phyloP scores from a whole-genome alignment of 2,113 vertebrate species.

The Nerophis lumbriciformis region DNA sequence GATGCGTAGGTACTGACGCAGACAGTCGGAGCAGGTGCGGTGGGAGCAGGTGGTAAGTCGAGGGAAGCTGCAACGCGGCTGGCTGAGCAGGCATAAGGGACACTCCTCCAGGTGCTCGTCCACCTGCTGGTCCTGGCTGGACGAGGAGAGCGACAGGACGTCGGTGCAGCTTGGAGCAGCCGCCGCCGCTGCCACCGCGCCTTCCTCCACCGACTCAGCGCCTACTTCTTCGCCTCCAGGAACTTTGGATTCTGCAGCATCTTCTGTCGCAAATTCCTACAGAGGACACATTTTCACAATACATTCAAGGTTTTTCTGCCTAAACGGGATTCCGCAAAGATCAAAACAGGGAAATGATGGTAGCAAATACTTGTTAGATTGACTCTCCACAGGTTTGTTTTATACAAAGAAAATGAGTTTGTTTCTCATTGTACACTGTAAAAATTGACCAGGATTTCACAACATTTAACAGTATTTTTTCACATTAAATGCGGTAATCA shows the following conservation, averaged over 20 bases:
- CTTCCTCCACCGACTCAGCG: constrained; percentile 23
- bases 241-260: constrained; percentile 39
- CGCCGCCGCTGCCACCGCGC: constrained; percentile 32
- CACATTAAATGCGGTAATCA: no score
- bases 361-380: no score
- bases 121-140: constrained; percentile 72
- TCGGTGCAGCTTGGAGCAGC: constrained; percentile 52
- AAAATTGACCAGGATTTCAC: no score
- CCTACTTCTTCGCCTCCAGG: constrained; percentile 48
- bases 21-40: constrained; percentile 73
- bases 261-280: constrained; percentile 37
- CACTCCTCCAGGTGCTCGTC: constrained; percentile 80
- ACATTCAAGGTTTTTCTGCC: not conserved
- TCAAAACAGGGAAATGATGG: no score
- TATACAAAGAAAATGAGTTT: no score
- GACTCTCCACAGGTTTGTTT: no score
- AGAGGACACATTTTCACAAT: not conserved
- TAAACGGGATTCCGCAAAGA: no score
- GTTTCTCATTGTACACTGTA: no score
- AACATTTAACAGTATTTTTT: no score
- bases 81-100: constrained; percentile 81
- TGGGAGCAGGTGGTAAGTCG: constrained; percentile 73
- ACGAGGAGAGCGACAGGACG: constrained; percentile 68
- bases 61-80: constrained; percentile 76
- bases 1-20: constrained; percentile 76